Conservation (phyloP, 2,113 vertebrate species). For the Catagonus wagneri region DNA sequence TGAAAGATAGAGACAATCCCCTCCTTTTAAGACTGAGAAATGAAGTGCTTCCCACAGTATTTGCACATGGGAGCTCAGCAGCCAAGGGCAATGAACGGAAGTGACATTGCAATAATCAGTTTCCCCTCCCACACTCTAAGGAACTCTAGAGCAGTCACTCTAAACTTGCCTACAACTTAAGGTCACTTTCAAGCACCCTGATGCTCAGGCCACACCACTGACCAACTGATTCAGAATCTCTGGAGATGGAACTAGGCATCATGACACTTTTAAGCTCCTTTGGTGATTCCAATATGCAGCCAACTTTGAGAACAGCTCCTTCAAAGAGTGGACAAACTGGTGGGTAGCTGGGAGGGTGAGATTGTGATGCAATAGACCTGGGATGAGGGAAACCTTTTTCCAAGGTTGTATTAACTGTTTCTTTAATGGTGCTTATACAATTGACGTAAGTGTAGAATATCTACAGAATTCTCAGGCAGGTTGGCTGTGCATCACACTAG, state of each 20-base stretch:
- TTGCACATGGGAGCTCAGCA: background rate
- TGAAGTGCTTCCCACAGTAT: background rate
- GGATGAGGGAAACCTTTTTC: background rate
- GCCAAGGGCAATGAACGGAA: background rate
- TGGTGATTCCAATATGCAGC: background rate
- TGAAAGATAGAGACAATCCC: background rate
- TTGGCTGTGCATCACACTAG: background rate
- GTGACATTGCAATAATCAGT: background rate
- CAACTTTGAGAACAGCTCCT: background rate
- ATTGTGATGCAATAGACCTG: background rate
- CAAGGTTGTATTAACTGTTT: slow-evolving; percentile 4
- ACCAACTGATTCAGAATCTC: background rate
- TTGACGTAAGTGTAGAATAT: background rate
- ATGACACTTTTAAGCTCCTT: background rate
- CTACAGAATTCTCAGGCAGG: background rate
- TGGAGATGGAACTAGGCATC: background rate
- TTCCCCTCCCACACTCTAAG: background rate
- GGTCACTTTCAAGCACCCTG: background rate
- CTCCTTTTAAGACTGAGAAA: background rate
- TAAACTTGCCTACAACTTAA: background rate
- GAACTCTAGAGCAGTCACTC: background rate
- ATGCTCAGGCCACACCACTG: background rate
- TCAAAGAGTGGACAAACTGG: background rate
- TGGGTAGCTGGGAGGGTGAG: background rate
- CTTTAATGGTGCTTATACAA: slow-evolving; percentile 37